Base-by-base conservation (phyloP, 2,797 vertebrate genomes). In the Rhyacichthys aspro region DNA sequence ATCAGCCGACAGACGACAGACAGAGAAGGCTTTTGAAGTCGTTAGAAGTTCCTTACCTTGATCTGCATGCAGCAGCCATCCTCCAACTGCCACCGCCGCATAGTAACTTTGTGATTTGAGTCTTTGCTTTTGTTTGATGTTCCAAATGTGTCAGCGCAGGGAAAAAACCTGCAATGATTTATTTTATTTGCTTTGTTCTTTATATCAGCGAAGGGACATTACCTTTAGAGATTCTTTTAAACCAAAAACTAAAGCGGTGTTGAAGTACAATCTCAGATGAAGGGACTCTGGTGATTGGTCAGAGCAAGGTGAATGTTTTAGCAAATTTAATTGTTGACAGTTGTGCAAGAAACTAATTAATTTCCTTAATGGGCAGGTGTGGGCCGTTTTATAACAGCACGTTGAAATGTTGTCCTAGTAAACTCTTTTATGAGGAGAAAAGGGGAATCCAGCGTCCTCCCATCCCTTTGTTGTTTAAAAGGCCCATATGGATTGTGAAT, bases 401-500 rank as follows among this genome's bases (percentile, higher is more conserved):
- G 76, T 79, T 45, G 71, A 78, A 85, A 86, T 87, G 85, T 88
- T 80, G 80, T 88, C 75, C 81, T 73, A 79, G 83, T 91, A 87
- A 91, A 91, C 78, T 76, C 42, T 82, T 89, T 87, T 85, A 87
- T 72, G 56, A 79, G 79, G 68, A 68, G 84, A 67, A 80, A 74
- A 53, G 80, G 76, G 81, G 70, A 74, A 80, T 76, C 78, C 65
- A 19, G 82, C 48, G 80, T 71, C 72, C 81, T 78, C 79, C 83
- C 72, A 42, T 70, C 79, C 41, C 86, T 89, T 89, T 90, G 87
- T 89, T 90, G 83, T 90, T 90, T 89, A 88, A 88, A 89, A 87
- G 82, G 81, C 84, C 90, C 89, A 88, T 90, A 91, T 90, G 90
- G 89, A 89, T 89, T 85, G 74, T 85, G 89, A 86, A 89, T 88